Percentiles rank a stretch among this genome's conserved stretches.
Conservation (phyloP, 2,888 invertebrate species). For the Agonopterix alstromeriana region DNA sequence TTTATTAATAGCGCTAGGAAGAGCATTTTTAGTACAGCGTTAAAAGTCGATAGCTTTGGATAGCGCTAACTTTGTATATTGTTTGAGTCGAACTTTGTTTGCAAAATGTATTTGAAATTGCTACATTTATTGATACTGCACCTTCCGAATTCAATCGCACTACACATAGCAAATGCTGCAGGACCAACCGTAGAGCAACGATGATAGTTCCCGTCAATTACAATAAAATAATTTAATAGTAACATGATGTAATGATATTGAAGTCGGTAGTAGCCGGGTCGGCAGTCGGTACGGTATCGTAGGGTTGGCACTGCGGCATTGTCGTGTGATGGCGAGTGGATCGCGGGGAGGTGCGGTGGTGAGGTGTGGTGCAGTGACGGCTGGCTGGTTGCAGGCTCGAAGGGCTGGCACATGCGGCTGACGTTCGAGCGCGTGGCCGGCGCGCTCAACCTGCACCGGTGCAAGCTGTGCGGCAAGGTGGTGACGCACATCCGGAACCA, state of each 20-base stretch:
- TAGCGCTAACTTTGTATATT: constrained; percentile 53
- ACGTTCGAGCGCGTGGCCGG: constrained; percentile 95
- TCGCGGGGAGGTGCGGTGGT: constrained; percentile 12
- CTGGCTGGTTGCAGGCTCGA: constrained; percentile 89
- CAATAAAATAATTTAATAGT: background rate
- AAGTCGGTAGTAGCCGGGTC: constrained; percentile 10
- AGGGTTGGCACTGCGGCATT: constrained; percentile 36
- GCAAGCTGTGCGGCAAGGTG: constrained; percentile 96
- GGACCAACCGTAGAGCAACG: constrained; percentile 21
- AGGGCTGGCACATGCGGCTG: constrained; percentile 96
- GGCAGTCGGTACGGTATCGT: constrained; percentile 6
- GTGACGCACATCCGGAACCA: constrained; percentile 96
- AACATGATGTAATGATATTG: background rate
- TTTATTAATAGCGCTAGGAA: constrained; percentile 65
- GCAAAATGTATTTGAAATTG: constrained; percentile 19
- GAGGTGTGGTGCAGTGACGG: constrained; percentile 27
- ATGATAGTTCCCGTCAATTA: background rate
- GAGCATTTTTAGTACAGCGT: constrained; percentile 56
- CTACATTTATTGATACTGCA: background rate
- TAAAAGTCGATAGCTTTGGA: constrained; percentile 53
- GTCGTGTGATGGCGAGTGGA: constrained; percentile 15
- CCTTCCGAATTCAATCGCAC: constrained; percentile 21
- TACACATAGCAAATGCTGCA: constrained; percentile 35
- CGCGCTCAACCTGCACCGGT: constrained; percentile 94
- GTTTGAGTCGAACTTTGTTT: constrained; percentile 34